phyloP scores from a whole-genome alignment of 1,140 invertebrate species.

The Drosophila guanche region DNA sequence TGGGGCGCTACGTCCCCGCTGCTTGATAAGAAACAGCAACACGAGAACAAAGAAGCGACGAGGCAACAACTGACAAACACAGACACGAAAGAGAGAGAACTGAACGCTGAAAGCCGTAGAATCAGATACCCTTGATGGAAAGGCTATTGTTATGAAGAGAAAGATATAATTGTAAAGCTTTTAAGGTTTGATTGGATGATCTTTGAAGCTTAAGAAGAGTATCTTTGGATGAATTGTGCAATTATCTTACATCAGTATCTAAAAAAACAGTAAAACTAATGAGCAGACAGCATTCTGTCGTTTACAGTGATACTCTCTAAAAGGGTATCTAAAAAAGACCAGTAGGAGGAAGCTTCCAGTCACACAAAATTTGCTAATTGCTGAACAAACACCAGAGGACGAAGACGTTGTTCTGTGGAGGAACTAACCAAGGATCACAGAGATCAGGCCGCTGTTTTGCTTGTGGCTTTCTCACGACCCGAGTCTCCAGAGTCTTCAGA shows the following conservation, averaged over 20 bases:
- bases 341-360: constrained; percentile 14
- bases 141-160: too few relatives aligned
- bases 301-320: too few relatives aligned
- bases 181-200: too few relatives aligned
- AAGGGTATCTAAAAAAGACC: constrained; percentile 8
- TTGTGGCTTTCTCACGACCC: constrained; percentile 56
- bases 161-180: too few relatives aligned
- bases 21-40: constrained; percentile 42
- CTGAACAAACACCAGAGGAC: constrained; percentile 27
- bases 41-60: constrained; percentile 14
- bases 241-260: not conserved
- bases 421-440: constrained; percentile 38
- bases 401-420: constrained; percentile 13
- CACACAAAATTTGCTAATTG: constrained; percentile 45
- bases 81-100: constrained; percentile 1
- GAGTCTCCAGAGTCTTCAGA: not conserved
- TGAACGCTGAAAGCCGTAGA: too few relatives aligned
- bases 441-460: constrained; percentile 34
- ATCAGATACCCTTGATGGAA: too few relatives aligned
- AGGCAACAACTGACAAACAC: constrained; percentile 6
- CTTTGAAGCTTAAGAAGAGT: too few relatives aligned
- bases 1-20: too few relatives aligned
- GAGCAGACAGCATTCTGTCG: too few relatives aligned
- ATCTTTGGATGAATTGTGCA: not conserved
- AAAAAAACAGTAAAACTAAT: too few relatives aligned